Evolutionary conservation across 1,140 invertebrate genomes (phyloP).

Genomic region (Leptoteleia sp.): DNA sequence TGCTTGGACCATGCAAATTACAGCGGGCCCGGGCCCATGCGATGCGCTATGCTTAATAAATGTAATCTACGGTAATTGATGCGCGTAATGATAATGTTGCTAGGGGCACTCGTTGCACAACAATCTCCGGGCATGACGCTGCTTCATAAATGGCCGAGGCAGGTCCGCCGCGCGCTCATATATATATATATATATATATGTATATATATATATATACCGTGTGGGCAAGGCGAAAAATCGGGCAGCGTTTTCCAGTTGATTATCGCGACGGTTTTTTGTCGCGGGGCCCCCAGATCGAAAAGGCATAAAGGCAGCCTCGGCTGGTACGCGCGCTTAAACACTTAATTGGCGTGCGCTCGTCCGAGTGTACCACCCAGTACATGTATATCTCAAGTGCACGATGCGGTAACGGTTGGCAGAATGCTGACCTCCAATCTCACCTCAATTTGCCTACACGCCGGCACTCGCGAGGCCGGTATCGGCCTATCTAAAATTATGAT

Average conservation of each 20-base stretch:
- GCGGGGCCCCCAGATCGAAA: constrained; percentile 21
- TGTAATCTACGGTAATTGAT: constrained; percentile 63
- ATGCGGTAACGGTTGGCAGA: too few species aligned
- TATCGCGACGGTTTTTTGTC: constrained; percentile 62
- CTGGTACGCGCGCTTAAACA: constrained; percentile 52
- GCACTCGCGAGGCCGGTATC: too few species aligned
- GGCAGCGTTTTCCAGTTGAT: constrained; percentile 45
- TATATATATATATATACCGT: constrained; percentile 60
- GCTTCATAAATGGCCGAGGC: constrained; percentile 57
- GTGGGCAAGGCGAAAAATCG: constrained; percentile 60
- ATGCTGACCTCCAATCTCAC: too few species aligned
- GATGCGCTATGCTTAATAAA: constrained; percentile 56
- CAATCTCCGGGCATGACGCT: constrained; percentile 65
- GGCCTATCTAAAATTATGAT: too few species aligned
- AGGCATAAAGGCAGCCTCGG: constrained; percentile 23
- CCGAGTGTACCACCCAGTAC: too few species aligned
- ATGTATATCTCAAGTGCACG: too few species aligned
- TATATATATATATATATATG: too few species aligned
- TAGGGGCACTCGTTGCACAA: constrained; percentile 58
- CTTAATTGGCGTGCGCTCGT: constrained; percentile 66
- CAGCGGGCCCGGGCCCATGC: constrained; percentile 10
- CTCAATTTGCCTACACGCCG: too few species aligned
- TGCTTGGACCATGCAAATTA: constrained; percentile 63
- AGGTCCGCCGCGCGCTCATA: constrained; percentile 42
- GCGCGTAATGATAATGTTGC: constrained; percentile 64